Base-by-base conservation (phyloP, 2,797 vertebrate species). In the Scleropages formosus region DNA sequence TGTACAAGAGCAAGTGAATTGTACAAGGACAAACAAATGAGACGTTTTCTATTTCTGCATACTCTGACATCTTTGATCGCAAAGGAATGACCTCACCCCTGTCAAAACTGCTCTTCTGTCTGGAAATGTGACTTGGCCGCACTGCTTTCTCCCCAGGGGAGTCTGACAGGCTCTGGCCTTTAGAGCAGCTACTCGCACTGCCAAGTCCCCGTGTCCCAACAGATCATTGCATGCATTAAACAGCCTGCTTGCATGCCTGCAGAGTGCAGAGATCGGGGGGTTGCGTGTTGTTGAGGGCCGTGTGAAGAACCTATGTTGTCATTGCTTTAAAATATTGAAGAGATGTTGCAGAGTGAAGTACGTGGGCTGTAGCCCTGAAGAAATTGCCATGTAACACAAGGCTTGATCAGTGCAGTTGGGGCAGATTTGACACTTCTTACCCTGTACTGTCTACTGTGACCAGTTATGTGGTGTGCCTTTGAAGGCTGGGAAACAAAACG, bases 181-280 rank as follows among this genome's bases (percentile, higher is more conserved):
- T 13, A 77, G 69, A 65, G 72, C 76, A 75, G 61, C 76, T 78
- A 67, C 51, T 74, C 61, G 51, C 16, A n/a, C 39, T 4, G 39
- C 46, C 16, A 16, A 22, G 31, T 68, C 51, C 9, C 26, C 58
- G 51, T 24, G 3, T 18, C 53, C 67, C 47, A 16, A 66, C 65
- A 15, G 61, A 66, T 49, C 49, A 62, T 62, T 66, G 65, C 65
- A 47, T 24, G 73, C 59, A 65, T 63, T 70, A 65, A 49, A 49
- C 66, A 12, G 20, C n/a, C n/a, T n/a, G 49, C 22, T n/a, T 10
- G 47, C 39, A 15, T 24, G 22, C 22, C 9, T 49, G 9, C 66
- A 71, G 49, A 51, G 44, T 70, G 65, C 51, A 18, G 65, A 47
- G 58, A 51, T 20, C 64, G 65, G 61, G 15, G 71, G 47, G 49